These are phyloP conservation scores for Ferdinandea cuprea DNA, from an alignment of 2,888 invertebrate genomes.

Conservation along the genomic window DNA sequence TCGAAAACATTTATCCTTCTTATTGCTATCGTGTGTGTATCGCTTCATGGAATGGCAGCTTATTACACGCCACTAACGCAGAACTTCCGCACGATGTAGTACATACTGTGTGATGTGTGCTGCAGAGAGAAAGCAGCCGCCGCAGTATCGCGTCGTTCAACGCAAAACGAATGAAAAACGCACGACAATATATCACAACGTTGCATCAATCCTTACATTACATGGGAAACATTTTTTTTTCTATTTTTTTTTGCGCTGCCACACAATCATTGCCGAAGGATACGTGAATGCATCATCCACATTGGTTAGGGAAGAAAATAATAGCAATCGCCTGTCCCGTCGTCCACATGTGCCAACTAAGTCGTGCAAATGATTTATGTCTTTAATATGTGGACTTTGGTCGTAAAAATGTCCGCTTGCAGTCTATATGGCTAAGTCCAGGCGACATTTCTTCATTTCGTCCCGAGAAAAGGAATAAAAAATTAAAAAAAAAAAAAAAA, in stretches of 20 bases:
- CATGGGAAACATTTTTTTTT: slow-evolving; percentile 66
- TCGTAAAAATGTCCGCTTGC: slow-evolving; percentile 74
- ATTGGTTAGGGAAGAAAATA: slow-evolving; percentile 43
- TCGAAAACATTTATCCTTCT: slow-evolving; percentile 30
- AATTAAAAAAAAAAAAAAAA: slow-evolving; percentile 6
- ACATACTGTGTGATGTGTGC: neutral
- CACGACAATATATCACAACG: slow-evolving; percentile 69
- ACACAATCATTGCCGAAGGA: slow-evolving; percentile 44
- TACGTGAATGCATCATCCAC: slow-evolving; percentile 69
- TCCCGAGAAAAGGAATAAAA: slow-evolving; percentile 12
- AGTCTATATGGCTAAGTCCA: slow-evolving; percentile 66
- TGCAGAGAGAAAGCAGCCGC: slow-evolving; percentile 22
- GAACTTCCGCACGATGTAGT: slow-evolving; percentile 40
- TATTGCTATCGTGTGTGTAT: slow-evolving; percentile 11
- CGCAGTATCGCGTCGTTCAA: slow-evolving; percentile 29
- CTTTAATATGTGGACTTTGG: slow-evolving; percentile 73
- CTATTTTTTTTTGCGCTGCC: slow-evolving; percentile 4
- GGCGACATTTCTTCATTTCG: slow-evolving; percentile 68
- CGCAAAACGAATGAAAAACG: slow-evolving; percentile 67
- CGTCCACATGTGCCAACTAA: slow-evolving; percentile 73
- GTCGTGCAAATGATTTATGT: slow-evolving; percentile 74
- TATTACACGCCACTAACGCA: slow-evolving; percentile 66
- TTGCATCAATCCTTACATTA: slow-evolving; percentile 74
- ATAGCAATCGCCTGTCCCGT: slow-evolving; percentile 54
- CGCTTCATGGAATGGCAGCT: slow-evolving; percentile 47